Conservation (phyloP, 2,888 invertebrate genomes). For the Spilarctia lutea region DNA sequence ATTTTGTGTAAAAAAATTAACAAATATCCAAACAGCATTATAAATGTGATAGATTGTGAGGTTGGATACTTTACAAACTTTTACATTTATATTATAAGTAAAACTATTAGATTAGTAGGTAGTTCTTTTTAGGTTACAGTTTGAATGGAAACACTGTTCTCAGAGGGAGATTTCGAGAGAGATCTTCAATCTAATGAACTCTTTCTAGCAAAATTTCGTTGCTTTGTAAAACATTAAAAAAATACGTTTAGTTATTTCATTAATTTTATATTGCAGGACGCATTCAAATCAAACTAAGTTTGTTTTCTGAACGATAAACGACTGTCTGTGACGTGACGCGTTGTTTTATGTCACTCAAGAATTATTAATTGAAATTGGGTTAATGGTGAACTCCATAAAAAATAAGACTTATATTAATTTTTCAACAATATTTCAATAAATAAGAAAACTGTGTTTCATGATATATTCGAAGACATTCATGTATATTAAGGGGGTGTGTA, state of each 20-base stretch:
- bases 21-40: too few species aligned
- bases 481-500: slow-evolving; percentile 65
- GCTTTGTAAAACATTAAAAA: neutral
- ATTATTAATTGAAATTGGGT: slow-evolving; percentile 57
- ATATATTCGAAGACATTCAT: slow-evolving; percentile 54
- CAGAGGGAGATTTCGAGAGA: too few species aligned
- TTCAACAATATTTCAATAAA: slow-evolving; percentile 35
- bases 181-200: neutral
- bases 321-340: slow-evolving; percentile 76
- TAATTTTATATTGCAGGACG: neutral
- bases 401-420: slow-evolving; percentile 29
- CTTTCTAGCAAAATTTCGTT: neutral
- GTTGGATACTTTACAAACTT: too few species aligned
- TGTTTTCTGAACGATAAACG: slow-evolving; percentile 56
- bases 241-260: neutral
- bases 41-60: too few species aligned
- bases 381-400: slow-evolving; percentile 50
- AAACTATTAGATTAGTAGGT: too few species aligned
- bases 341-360: slow-evolving; percentile 72
- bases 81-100: too few species aligned
- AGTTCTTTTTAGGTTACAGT: too few species aligned
- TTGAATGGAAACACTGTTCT: too few species aligned
- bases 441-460: slow-evolving; percentile 55
- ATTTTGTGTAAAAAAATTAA: too few species aligned
- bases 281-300: neutral